Conservation (phyloP, 2,797 vertebrate genomes). For the Lepilemur septentrionalis region DNA sequence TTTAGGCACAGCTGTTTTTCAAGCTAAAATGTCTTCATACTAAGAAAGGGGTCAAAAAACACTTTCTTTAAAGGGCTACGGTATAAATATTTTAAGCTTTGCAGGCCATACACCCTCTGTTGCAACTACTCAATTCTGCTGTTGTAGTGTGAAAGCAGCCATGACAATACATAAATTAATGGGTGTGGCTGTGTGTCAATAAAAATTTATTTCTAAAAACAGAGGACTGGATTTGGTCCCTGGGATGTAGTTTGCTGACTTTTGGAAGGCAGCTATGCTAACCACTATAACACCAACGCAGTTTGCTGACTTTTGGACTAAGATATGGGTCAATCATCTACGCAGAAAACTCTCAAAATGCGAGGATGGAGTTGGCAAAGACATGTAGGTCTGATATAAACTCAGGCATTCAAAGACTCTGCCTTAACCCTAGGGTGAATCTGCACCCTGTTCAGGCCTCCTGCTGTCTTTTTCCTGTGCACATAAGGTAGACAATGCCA, state of each 20-base stretch:
- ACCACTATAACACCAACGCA: not conserved
- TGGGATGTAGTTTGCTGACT: not conserved
- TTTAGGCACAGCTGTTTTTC: conserved; percentile 63
- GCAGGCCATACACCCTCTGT: not conserved
- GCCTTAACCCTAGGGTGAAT: not conserved
- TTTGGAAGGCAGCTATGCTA: too few relatives aligned
- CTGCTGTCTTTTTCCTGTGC: not conserved
- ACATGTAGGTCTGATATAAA: not conserved
- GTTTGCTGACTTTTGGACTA: not conserved
- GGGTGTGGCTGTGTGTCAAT: conserved; percentile 21
- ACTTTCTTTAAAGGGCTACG: conserved; percentile 26
- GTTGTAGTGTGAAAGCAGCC: not conserved
- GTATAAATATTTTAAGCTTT: conserved; percentile 25
- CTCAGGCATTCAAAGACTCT: not conserved
- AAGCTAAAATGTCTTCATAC: conserved; percentile 33
- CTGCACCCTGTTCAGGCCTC: not conserved
- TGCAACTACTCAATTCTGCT: not conserved
- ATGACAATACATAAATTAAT: conserved; percentile 24
- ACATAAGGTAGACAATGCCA: not conserved
- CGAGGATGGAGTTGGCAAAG: not conserved
- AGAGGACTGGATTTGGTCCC: not conserved
- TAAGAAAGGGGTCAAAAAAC: conserved; percentile 23
- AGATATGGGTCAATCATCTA: not conserved
- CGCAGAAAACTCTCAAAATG: not conserved
- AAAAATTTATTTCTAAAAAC: conserved; percentile 50